phyloP scores from a whole-genome alignment of 2,113 vertebrate genomes.

The Isichthys henryi region DNA sequence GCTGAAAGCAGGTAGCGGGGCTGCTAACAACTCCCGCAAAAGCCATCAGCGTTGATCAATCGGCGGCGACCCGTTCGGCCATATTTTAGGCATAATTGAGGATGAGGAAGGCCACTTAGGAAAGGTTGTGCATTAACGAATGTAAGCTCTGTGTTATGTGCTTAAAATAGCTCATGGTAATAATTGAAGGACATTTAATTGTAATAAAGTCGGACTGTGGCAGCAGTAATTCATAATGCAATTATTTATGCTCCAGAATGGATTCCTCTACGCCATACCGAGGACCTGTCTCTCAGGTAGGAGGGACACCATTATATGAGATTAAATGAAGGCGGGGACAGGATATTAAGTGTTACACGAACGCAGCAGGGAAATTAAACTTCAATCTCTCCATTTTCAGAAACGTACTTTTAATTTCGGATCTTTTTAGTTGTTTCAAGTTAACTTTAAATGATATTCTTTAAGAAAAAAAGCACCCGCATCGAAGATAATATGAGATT shows the following conservation, averaged over 20 bases:
- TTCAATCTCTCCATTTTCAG: not conserved
- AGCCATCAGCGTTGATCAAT: not conserved
- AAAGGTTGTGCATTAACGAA: not conserved
- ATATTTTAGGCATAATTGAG: conserved; percentile 7
- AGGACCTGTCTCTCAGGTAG: conserved; percentile 7
- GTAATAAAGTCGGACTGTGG: not conserved
- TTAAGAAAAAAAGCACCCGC: conserved; percentile 17
- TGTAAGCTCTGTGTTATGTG: not conserved
- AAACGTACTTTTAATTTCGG: not conserved
- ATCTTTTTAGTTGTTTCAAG: conserved; percentile 17
- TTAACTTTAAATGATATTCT: conserved; percentile 25
- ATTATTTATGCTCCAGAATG: conserved; percentile 1
- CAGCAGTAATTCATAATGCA: not conserved
- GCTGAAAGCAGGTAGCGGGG: not conserved
- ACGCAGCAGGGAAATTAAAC: conserved; percentile 19
- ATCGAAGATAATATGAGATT: conserved; percentile 27
- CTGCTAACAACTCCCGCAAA: not conserved
- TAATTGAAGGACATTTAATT: conserved; percentile 8
- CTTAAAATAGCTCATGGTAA: conserved; percentile 14
- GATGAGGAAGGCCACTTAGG: not conserved
- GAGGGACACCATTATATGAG: conserved; percentile 16
- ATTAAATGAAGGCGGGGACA: conserved; percentile 21
- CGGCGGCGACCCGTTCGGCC: not conserved
- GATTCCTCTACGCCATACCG: not conserved
- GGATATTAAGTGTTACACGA: conserved; percentile 24